Evolutionary conservation across 2,113 vertebrate genomes (phyloP).

Genomic region (Coturnix japonica): DNA sequence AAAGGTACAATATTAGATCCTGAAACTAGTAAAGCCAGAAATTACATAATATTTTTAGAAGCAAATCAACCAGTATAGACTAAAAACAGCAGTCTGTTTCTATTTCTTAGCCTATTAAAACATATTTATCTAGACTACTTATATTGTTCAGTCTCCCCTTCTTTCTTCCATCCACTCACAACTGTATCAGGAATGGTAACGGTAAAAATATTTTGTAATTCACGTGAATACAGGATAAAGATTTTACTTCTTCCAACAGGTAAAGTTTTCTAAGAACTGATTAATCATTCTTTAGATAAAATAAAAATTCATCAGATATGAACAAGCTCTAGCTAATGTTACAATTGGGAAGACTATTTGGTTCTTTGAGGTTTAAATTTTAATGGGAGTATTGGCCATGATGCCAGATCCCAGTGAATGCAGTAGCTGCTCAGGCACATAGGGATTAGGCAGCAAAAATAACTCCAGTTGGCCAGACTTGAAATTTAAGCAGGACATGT

Average conservation of each 20-base stretch:
- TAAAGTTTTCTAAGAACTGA: not conserved
- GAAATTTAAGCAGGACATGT: not conserved
- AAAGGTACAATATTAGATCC: not conserved
- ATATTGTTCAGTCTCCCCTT: not conserved
- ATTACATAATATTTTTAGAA: not conserved
- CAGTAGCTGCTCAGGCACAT: not conserved
- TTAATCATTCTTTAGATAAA: not conserved
- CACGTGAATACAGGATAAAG: rapidly evolving
- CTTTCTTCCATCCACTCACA: not conserved
- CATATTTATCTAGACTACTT: not conserved
- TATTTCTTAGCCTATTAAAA: not conserved
- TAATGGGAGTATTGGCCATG: not conserved
- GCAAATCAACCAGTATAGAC: not conserved
- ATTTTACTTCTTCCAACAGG: not conserved
- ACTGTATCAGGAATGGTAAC: not conserved
- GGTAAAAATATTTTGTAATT: not conserved
- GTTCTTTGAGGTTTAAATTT: not conserved
- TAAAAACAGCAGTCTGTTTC: not conserved
- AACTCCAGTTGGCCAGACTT: not conserved
- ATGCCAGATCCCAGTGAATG: not conserved
- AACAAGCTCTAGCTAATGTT: not conserved
- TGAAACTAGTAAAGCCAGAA: not conserved
- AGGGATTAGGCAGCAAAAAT: not conserved
- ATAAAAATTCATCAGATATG: not conserved
- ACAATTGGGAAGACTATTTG: not conserved